Base-by-base conservation (phyloP, 2,113 vertebrate species). In the Catharus fuscescens region DNA sequence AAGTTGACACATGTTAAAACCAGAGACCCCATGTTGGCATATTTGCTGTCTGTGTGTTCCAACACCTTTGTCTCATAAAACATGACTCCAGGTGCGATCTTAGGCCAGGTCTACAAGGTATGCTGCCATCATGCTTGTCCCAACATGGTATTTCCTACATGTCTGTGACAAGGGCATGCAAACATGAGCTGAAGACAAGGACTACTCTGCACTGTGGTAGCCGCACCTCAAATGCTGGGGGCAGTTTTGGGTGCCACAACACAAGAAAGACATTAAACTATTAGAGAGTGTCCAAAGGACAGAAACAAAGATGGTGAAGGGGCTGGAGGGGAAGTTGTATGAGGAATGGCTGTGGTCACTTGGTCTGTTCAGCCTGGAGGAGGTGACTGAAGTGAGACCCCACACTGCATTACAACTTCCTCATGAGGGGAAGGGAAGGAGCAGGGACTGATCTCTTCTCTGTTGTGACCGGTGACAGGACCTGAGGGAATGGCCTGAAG, bases 361-460 rank as follows among this genome's bases (percentile, higher is more conserved):
- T 40, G 60, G 14, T 85, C 29, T 29, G n/a, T 16, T 48, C 29
- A 65, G 12, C 8, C 50, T 56, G 42, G 34, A 14, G 40, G 34
- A 21, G 9, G n/a, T 45, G 57, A 61, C 6, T 53, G 66, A 72
- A 10, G 13, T 1, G 4, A 54, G 28, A 74, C 8, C 24, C 29
- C 70, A 65, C 70, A 65, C 0, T 29, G 50, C 34, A 23, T 24
- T 29, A 57, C 29, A 74, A 2, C 14, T 56, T n/a, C 19, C 60
- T 40, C 3, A 1, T 1, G 18, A 56, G 12, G 10, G 34, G 9
- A 65, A 65, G 42, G 34, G 10, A 3, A 18, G 2, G 16, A 8
- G 24, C 52, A 74, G 19, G 2, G 34, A 42, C 13, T 25, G 42
- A 40, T 34, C 34, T 48, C 24, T 47, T 4, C 29, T 48, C 15